phyloP scores from a whole-genome alignment of 2,888 invertebrate genomes.

The Ormyrus rosae region DNA sequence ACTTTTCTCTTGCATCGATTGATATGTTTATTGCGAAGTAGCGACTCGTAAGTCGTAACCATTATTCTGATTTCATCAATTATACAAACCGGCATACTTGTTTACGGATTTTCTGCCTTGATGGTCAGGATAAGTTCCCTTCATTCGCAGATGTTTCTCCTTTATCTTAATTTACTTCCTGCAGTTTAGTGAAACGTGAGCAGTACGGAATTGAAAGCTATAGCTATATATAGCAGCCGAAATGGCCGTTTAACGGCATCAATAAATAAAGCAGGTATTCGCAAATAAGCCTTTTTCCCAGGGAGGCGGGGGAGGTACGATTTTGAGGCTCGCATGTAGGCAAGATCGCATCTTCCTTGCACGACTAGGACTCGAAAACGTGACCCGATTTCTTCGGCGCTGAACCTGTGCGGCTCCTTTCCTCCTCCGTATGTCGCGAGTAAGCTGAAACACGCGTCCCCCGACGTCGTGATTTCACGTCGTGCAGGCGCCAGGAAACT shows the following conservation, averaged over 20 bases:
- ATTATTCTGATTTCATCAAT: conserved; percentile 22
- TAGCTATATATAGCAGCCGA: too few species aligned
- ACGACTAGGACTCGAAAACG: background rate
- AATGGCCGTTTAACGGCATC: too few species aligned
- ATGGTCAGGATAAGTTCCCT: too few species aligned
- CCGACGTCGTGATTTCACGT: conserved; percentile 12
- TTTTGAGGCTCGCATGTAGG: too few species aligned
- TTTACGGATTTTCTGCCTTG: background rate
- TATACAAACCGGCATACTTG: conserved; percentile 9
- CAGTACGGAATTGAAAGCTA: too few species aligned
- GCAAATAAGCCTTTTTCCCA: background rate
- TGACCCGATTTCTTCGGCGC: conserved; percentile 23
- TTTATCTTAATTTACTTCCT: too few species aligned
- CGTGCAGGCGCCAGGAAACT: conserved; percentile 9
- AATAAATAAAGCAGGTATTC: too few species aligned
- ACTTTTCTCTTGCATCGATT: conserved; percentile 22
- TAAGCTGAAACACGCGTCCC: background rate
- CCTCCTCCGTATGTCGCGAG: background rate
- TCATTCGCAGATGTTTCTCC: too few species aligned
- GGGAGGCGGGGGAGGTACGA: background rate
- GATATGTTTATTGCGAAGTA: conserved; percentile 26
- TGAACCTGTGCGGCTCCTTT: background rate
- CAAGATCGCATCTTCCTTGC: too few species aligned
- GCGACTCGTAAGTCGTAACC: background rate
- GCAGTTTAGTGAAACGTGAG: too few species aligned